A percentile compares a stretch with the other conserved stretches of the same genome.
Conservation (phyloP, 2,888 invertebrate species). For the Blera fallax region DNA sequence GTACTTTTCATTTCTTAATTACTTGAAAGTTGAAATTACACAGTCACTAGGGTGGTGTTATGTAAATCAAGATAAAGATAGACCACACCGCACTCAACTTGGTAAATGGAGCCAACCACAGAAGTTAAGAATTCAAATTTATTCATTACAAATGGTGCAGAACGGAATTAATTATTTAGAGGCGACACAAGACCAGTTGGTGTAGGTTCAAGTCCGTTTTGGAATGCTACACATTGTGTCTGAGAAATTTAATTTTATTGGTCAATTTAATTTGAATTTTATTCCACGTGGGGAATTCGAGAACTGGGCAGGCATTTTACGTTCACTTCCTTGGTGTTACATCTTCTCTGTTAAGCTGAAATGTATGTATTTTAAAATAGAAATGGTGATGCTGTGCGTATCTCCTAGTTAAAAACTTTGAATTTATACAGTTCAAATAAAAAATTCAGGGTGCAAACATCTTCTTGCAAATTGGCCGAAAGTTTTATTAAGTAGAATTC, state of each 20-base stretch:
- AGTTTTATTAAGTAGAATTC: too few relatives aligned
- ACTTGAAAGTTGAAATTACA: constrained; percentile 21
- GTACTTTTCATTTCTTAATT: constrained; percentile 52
- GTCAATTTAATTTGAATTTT: constrained; percentile 62
- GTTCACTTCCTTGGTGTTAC: neutral
- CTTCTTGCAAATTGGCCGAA: too few relatives aligned
- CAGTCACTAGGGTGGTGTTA: constrained; percentile 15
- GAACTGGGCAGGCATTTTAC: neutral
- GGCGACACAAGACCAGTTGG: constrained; percentile 21
- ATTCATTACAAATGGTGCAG: constrained; percentile 63
- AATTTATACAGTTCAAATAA: too few relatives aligned
- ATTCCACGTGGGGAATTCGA: constrained; percentile 21
- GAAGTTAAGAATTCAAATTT: constrained; percentile 66
- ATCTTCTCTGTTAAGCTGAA: too few relatives aligned
- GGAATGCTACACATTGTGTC: constrained; percentile 1
- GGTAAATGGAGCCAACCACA: constrained; percentile 33
- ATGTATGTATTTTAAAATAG: too few relatives aligned
- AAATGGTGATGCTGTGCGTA: too few relatives aligned
- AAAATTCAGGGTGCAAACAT: too few relatives aligned
- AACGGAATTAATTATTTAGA: constrained; percentile 58
- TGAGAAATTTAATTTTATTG: constrained; percentile 54
- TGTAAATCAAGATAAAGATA: constrained; percentile 44
- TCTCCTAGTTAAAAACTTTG: too few relatives aligned
- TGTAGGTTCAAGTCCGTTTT: neutral
- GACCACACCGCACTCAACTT: constrained; percentile 10